These are phyloP conservation scores for Ctenopoma kingsleyae DNA, from an alignment of 2,797 vertebrate genomes.

Conservation along the genomic window DNA sequence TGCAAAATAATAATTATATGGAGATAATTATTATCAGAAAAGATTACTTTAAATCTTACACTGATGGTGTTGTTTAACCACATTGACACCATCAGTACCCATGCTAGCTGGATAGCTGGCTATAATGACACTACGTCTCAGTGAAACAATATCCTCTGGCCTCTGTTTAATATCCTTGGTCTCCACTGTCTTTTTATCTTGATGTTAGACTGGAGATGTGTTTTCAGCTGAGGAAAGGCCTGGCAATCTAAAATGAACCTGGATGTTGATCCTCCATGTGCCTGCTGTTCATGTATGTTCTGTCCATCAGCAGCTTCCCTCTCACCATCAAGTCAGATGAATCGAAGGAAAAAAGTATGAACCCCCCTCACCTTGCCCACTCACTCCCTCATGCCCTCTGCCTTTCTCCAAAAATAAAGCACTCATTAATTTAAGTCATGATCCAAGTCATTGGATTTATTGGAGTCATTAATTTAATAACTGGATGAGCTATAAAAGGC, in stretches of 20 bases:
- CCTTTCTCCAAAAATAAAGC: not conserved
- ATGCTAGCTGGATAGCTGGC: not conserved
- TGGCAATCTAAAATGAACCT: not conserved
- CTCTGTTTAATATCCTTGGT: slow-evolving; percentile 6
- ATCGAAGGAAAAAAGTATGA: not conserved
- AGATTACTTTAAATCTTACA: too few relatives aligned
- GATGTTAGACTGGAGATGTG: not conserved
- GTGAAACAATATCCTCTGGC: not conserved
- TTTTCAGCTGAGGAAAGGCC: slow-evolving; percentile 1
- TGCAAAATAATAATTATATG: too few relatives aligned
- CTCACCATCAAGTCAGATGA: not conserved
- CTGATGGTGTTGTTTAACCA: too few relatives aligned
- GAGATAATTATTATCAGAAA: too few relatives aligned
- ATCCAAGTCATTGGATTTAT: too few relatives aligned
- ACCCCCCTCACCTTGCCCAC: too few relatives aligned
- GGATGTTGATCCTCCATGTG: not conserved
- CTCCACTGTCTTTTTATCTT: slow-evolving; percentile 10
- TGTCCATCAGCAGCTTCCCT: not conserved
- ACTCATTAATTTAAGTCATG: too few relatives aligned
- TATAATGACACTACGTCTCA: not conserved
- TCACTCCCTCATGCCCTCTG: not conserved
- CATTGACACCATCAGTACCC: too few relatives aligned
- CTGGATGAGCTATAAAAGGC: slow-evolving; percentile 2
- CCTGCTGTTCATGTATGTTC: not conserved
- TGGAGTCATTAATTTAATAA: not conserved